These are phyloP conservation scores for Belgica antarctica DNA, from an alignment of 2,888 invertebrate species.

Conservation along the genomic window DNA sequence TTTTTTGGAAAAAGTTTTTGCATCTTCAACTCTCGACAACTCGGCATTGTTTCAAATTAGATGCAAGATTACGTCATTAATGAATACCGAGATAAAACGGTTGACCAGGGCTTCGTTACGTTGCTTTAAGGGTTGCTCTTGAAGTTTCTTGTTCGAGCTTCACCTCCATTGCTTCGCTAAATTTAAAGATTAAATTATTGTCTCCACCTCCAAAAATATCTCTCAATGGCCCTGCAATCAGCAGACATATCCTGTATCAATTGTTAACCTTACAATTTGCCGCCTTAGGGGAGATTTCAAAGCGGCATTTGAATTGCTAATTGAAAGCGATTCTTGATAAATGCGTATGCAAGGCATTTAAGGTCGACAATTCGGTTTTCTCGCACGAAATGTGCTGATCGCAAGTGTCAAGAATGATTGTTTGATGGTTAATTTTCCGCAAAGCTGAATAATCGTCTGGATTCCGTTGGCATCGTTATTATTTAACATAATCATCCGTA, in stretches of 20 bases:
- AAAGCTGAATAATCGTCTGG: background rate
- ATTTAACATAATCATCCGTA: background rate
- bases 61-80: too few species aligned
- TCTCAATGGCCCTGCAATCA: background rate
- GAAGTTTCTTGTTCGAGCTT: too few species aligned
- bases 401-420: background rate
- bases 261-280: conserved; percentile 17
- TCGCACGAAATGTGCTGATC: background rate
- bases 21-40: background rate
- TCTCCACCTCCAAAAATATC: background rate
- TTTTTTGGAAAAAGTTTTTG: background rate
- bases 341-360: background rate
- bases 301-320: conserved; percentile 41
- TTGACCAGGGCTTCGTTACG: too few species aligned
- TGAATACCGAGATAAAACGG: too few species aligned
- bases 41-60: conserved; percentile 9
- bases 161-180: too few species aligned
- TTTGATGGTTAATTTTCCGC: background rate
- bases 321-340: background rate
- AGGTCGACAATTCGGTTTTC: background rate
- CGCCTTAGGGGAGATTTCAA: background rate
- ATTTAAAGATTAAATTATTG: too few species aligned
- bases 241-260: conserved; percentile 1
- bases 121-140: too few species aligned
- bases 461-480: too few species aligned